Percentiles rank a stretch among this genome's conserved stretches.
These are phyloP conservation scores for Chaenogobius annularis DNA, from an alignment of 2,113 vertebrate genomes.

Conservation along the genomic window DNA sequence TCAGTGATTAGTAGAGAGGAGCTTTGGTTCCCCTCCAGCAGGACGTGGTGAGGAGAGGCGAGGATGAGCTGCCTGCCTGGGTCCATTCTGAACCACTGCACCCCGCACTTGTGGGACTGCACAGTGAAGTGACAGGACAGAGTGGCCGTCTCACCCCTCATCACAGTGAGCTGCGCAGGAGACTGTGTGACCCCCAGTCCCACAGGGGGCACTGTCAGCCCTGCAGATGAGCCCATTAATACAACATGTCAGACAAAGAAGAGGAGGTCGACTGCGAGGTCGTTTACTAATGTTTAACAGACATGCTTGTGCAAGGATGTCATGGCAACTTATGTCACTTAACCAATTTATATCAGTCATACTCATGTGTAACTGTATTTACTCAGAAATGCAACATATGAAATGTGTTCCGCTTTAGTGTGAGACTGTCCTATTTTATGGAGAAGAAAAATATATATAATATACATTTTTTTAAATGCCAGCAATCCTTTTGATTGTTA, in stretches of 20 bases:
- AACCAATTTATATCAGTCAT: neutral
- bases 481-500: too few relatives aligned
- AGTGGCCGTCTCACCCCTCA: slow-evolving; percentile 40
- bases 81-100: slow-evolving; percentile 59
- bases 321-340: neutral
- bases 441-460: too few relatives aligned
- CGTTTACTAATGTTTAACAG: slow-evolving; percentile 37
- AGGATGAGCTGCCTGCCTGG: slow-evolving; percentile 31
- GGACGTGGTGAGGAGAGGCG: slow-evolving; percentile 38
- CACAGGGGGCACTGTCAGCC: slow-evolving; percentile 37
- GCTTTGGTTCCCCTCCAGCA: slow-evolving; percentile 40
- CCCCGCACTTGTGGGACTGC: slow-evolving; percentile 48
- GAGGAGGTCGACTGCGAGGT: slow-evolving; percentile 22
- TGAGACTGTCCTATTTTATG: too few relatives aligned
- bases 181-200: slow-evolving; percentile 41
- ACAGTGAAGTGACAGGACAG: slow-evolving; percentile 62
- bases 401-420: too few relatives aligned
- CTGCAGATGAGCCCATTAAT: slow-evolving; percentile 53
- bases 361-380: too few relatives aligned
- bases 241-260: slow-evolving; percentile 44
- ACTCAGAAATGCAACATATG: too few relatives aligned
- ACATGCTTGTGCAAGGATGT: neutral
- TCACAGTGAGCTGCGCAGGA: slow-evolving; percentile 44
- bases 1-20: slow-evolving; percentile 57
- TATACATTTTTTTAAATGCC: too few relatives aligned